Evolutionary conservation across 2,113 vertebrate species (phyloP).

Genomic region (Taurulus bubalis): DNA sequence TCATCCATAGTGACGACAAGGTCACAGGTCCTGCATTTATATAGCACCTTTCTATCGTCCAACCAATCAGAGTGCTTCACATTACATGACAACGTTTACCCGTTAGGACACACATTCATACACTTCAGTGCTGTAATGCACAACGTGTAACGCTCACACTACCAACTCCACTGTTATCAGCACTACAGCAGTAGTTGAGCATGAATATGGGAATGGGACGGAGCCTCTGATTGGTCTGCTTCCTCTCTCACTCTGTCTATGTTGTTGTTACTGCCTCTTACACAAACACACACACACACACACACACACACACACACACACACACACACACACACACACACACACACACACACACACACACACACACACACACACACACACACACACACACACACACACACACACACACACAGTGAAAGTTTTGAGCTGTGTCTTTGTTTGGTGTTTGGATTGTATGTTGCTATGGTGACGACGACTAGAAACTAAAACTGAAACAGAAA

Average conservation of each 20-base stretch:
- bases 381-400: conserved; percentile 9
- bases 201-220: not conserved
- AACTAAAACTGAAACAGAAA: conserved; percentile 42
- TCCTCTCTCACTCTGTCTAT: conserved; percentile 23
- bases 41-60: too few relatives aligned
- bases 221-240: conserved; percentile 26
- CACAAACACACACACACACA: conserved; percentile 6
- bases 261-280: conserved; percentile 47
- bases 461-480: conserved; percentile 37
- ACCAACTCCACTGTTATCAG: too few relatives aligned
- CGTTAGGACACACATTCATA: too few relatives aligned
- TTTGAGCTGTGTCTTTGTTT: conserved; percentile 61
- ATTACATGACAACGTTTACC: too few relatives aligned
- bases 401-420: conserved; percentile 13
- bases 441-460: conserved; percentile 63
- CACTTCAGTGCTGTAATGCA: too few relatives aligned
- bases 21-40: too few relatives aligned
- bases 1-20: too few relatives aligned
- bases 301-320: not conserved
- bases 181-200: too few relatives aligned
- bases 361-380: not conserved
- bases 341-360: not conserved
- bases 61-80: too few relatives aligned
- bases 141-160: too few relatives aligned
- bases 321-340: not conserved